Evolutionary conservation across 2,113 vertebrate genomes (phyloP).

Genomic region (Australoheros scitulus): DNA sequence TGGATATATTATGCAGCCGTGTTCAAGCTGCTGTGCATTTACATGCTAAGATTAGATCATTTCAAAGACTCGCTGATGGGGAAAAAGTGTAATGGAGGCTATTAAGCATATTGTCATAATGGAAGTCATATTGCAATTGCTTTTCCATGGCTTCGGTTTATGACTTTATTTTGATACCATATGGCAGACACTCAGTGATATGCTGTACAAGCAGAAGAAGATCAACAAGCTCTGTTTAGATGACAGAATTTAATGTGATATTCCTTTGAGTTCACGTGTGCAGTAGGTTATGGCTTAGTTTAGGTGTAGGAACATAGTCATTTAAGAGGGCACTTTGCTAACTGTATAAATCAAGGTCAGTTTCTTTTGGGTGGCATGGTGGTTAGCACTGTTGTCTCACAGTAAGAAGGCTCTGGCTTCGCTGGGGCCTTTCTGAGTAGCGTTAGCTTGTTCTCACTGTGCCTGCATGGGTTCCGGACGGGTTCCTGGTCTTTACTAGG

Average conservation of each 20-base stretch:
- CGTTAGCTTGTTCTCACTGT: background rate
- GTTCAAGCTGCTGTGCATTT: conserved; percentile 9
- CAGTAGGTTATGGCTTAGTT: no score
- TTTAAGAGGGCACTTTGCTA: no score
- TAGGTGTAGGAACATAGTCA: background rate
- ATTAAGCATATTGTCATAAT: background rate
- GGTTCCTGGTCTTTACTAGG: no score
- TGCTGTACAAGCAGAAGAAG: background rate
- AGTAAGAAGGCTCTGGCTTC: background rate
- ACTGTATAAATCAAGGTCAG: no score
- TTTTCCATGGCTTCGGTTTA: conserved; percentile 4
- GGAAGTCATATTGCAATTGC: background rate
- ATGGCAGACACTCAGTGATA: background rate
- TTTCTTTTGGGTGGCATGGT: no score
- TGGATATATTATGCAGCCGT: conserved; percentile 42
- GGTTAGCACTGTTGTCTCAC: background rate
- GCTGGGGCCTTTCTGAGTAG: background rate
- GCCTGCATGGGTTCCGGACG: background rate
- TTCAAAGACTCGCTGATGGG: conserved; percentile 3
- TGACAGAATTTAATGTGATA: background rate
- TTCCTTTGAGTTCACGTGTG: background rate
- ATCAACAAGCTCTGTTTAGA: background rate
- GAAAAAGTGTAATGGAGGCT: conserved; percentile 21
- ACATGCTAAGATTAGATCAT: conserved; percentile 11
- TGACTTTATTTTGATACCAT: background rate